Base-by-base conservation (phyloP, 2,888 invertebrate genomes). In the Callyntrura guangdongensis region DNA sequence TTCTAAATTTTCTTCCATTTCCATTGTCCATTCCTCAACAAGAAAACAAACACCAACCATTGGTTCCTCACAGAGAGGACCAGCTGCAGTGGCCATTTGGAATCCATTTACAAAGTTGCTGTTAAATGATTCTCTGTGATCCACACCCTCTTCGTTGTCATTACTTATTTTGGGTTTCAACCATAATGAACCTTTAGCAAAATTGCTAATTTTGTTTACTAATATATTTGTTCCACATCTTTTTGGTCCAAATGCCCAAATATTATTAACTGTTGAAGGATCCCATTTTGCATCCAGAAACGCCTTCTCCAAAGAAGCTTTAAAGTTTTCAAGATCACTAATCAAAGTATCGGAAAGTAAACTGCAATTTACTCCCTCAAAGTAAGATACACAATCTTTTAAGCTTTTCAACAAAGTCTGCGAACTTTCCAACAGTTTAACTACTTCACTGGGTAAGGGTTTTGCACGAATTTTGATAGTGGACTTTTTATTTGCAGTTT, bases 61-160 rank as follows among this genome's bases (percentile, higher is more conserved):
- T 0, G 99, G 99, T 94, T 99, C 99, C 94, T 99, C 99, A 95
- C 99, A 99, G 69, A 99, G 95, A 0, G 99, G 99, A 0, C 99
- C 99, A 64, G 98, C 97, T 85, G 97, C 95, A 36, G 98, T 96
- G 6, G 98, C 97, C 95, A 98, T 95, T 96, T 98, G 97, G 95
- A 98, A 97, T 9, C 98, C 98, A 95, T 97, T 98, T 3, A 98
- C 96, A 94, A 98, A 97, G 72, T 94, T 94, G 94, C 97, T 97
- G 94, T 98, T 98, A 94, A 95, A 95, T 49, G 94, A 94, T 17
- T 94, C 91, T 20, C 94, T 94, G 0, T 92, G 82, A 82, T 94
- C 94, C n/a, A n/a, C n/a, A 14, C 91, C 9, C 8, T 8, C 17
- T 22, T n/a, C 9, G 36, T 67, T 67, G 64, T 92, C 81, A 45